Percentiles rank a stretch among this genome's conserved stretches.
Evolutionary conservation across 35 echinoderm and acorn worm species (phyloP).

Genomic region (Acanthaster planci): DNA sequence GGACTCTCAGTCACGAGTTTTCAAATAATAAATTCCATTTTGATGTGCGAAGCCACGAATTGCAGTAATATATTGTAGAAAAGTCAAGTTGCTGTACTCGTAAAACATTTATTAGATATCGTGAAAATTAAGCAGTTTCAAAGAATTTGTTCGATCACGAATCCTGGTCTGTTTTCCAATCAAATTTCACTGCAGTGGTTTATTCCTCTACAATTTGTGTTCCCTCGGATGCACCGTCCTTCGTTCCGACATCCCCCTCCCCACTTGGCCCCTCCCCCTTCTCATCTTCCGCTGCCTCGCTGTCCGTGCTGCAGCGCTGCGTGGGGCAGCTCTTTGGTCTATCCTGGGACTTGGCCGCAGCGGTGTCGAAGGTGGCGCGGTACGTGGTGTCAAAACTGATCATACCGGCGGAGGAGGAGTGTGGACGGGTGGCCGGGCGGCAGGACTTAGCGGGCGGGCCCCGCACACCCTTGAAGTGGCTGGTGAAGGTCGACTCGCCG

Average conservation of each 20-base stretch:
- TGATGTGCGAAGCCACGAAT: too few relatives aligned
- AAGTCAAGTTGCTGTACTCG: too few relatives aligned
- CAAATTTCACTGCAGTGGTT: too few relatives aligned
- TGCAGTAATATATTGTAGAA: too few relatives aligned
- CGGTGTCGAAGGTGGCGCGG: constrained; percentile 17
- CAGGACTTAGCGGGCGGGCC: constrained; percentile 68
- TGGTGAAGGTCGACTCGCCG: constrained; percentile 60
- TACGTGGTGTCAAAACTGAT: constrained; percentile 50
- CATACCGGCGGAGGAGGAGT: constrained; percentile 50
- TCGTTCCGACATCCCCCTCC: neutral
- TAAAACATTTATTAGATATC: too few relatives aligned
- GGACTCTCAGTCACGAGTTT: too few relatives aligned
- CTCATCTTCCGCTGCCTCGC: neutral
- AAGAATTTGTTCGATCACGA: too few relatives aligned
- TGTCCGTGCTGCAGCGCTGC: neutral
- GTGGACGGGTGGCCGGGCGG: constrained; percentile 57
- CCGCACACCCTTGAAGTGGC: constrained; percentile 75
- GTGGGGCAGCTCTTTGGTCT: constrained; percentile 77
- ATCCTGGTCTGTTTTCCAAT: too few relatives aligned
- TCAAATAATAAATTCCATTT: too few relatives aligned
- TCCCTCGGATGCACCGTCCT: neutral
- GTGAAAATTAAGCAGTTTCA: too few relatives aligned
- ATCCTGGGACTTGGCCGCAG: neutral
- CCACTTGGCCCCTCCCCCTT: neutral
- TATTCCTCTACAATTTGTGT: neutral